Percentiles rank a stretch among this genome's conserved stretches.
Evolutionary conservation across 2,113 vertebrate genomes (phyloP).

Genomic region (Ictidomys tridecemlineatus): DNA sequence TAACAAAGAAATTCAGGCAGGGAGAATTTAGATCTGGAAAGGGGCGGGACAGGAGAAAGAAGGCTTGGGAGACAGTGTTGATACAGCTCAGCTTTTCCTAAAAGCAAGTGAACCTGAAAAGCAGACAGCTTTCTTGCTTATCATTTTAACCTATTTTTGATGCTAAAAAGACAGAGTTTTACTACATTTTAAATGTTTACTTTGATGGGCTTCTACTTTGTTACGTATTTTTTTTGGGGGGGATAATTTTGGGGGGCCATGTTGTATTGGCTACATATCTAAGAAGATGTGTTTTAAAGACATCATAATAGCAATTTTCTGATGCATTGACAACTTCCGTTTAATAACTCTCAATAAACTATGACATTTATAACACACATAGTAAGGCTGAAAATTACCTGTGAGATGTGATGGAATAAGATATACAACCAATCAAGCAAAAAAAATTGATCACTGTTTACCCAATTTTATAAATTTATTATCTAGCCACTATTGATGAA

Average conservation of each 20-base stretch:
- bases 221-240: not conserved
- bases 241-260: too few relatives aligned
- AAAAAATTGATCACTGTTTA: not conserved
- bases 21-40: not conserved
- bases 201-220: not conserved
- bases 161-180: not conserved
- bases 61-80: accelerated
- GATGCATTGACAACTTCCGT: not conserved
- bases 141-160: not conserved
- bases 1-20: not conserved
- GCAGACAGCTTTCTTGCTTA: not conserved
- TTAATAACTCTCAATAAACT: not conserved
- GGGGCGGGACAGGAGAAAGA: not conserved
- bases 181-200: not conserved
- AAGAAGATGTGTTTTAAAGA: not conserved
- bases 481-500: not conserved
- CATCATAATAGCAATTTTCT: not conserved
- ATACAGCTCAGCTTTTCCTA: not conserved
- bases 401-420: not conserved
- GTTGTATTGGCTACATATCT: not conserved
- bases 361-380: not conserved
- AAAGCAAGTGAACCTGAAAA: not conserved
- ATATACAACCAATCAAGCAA: not conserved
- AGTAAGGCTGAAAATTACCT: not conserved
- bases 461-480: not conserved